Conservation (phyloP, 2,888 invertebrate species). For the Conops quadrifasciatus region DNA sequence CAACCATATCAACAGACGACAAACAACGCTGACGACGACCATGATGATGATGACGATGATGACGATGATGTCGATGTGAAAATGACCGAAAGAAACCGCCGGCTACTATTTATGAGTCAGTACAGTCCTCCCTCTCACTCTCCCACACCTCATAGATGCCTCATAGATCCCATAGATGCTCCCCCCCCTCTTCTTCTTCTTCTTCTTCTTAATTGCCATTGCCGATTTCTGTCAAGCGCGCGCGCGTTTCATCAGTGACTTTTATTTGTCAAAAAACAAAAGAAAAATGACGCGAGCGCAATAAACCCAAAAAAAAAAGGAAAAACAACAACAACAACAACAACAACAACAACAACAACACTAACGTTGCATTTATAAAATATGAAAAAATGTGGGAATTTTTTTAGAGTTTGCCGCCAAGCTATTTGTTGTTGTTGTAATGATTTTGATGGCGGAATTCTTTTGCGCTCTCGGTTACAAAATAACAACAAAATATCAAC, state of each 20-base stretch:
- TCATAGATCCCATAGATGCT: not conserved
- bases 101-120: not conserved
- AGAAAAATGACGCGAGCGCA: not conserved
- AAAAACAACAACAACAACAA: not conserved
- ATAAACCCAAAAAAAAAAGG: not conserved
- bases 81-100: not conserved
- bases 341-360: not conserved
- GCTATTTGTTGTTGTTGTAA: not conserved
- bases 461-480: not conserved
- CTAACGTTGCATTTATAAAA: not conserved
- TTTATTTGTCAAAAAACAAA: not conserved
- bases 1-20: constrained; percentile 36
- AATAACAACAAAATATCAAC: not conserved
- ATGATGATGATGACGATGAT: not conserved
- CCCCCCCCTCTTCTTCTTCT: not conserved
- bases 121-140: too few relatives aligned
- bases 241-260: not conserved
- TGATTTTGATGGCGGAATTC: constrained; percentile 7
- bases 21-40: constrained; percentile 20
- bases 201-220: not conserved
- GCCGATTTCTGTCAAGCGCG: not conserved
- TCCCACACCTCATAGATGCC: too few relatives aligned
- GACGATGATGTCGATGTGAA: not conserved
- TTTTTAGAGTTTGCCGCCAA: not conserved
- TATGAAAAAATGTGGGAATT: constrained; percentile 2